Evolutionary conservation across 2,888 invertebrate species (phyloP), one percentile per base, ranked within the genome.

Genomic region (Apodemia zela): DNA sequence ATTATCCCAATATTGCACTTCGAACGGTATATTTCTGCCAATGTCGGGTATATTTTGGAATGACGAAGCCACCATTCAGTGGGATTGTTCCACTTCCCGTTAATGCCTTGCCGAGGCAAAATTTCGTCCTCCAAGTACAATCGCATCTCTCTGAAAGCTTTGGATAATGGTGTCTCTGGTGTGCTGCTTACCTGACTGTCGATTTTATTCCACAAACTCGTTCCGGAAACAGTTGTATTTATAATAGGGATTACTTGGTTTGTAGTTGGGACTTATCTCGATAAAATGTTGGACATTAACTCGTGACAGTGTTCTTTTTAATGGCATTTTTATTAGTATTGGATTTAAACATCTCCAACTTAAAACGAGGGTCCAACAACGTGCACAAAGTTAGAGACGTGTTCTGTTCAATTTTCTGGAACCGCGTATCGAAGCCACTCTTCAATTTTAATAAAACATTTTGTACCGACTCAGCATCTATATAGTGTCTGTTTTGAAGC

Each of bases 381-480:
- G 63, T 60, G 29, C 63, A 63, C 57, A 63, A 63, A n/a, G 33
- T 45, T 10, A 63, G 25, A 54, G 63, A 54, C 51, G 29, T 63
- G 57, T 60, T 63, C 45, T 60, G 21, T 65, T 72, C 69, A 3
- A 73, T 54, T 5, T 15, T 18, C 42, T n/a, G 17, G 38, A 71
- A 72, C 21, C 70, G 60, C 1, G 67, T 62, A 15, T 61, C 60
- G 7, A 70, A 15, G 0, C 69, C 67, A 3, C 61, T 47, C 65
- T 70, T 67, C 42, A 71, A 18, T 25, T 60, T 60, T 29, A 60
- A 29, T 47, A 60, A 25, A 6, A 60, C 10, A 62, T 54, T 62
- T 62, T 57, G 62, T 15, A 62, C 7, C 58, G 58, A n/a, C 18
- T 33, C 62, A 58, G 15, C 4, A 2, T 62, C 58, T 42, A 62